Base-by-base conservation (phyloP, 2,113 vertebrate genomes). In the Megaceryle maxima region DNA sequence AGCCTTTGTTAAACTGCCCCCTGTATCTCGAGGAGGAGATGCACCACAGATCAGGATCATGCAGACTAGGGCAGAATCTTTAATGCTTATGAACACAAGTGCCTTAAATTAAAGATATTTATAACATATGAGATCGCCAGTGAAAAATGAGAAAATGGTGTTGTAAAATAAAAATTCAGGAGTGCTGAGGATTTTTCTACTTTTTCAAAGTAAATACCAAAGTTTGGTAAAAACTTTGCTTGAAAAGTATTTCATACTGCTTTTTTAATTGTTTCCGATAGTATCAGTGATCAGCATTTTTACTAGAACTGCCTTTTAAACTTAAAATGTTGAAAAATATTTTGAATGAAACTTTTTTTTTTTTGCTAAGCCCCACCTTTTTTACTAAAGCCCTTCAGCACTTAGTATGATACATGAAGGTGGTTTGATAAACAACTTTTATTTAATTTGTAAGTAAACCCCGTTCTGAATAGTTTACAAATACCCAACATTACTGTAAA, bases 1-100 rank as follows among this genome's bases (percentile, higher is more conserved):
- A 85, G 77, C 39, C 35, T 95, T 96, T 94, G 29, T 70, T 95
- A 93, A 96, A 76, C 59, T 95, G 91, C 92, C 90, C 95, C 91
- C 96, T 95, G 88, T 69, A 80, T 93, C 88, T 18, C 8, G 31
- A 41, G 57, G 28, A 83, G 74, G 89, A 88, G 48, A 37, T 84
- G 83, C 72, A 83, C 48, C 75, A 35, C 33, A 55, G n/a, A 56
- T 66, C 31, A 5, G 13, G 15, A 28, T 25, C 33, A 1, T 6
- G 21, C 33, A 75, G 16, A 41, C 21, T 28, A 13, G 35, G 25
- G 33, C 35, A 35, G 18, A 66, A 12, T 12, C 37, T 80, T 69
- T 37, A 48, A 33, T 1, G 1, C 21, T 53, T 48, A 13, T 12
- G 12, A 9, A 48, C 19, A 37, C 9, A 63, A 73, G 7, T n/a